Conservation (phyloP, 2,888 invertebrate genomes). For the Andrena haemorrhoa region DNA sequence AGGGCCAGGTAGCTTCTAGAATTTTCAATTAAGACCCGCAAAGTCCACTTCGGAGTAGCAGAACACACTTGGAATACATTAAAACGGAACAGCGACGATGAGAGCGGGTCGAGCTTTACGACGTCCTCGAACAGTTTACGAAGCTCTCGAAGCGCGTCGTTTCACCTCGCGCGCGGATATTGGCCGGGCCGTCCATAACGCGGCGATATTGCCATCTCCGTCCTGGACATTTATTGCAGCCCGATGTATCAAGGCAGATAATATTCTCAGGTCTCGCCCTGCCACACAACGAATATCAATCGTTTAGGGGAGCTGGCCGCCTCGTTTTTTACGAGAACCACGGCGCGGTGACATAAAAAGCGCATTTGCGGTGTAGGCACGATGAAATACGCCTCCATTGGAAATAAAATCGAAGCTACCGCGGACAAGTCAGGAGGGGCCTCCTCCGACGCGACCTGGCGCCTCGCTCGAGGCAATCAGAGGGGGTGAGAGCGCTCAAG, state of each 20-base stretch:
- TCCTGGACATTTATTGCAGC: slow-evolving; percentile 38
- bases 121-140: slow-evolving; percentile 33
- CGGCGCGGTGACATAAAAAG: slow-evolving; percentile 45
- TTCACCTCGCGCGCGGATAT: slow-evolving; percentile 37
- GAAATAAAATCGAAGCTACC: slow-evolving; percentile 53
- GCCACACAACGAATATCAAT: slow-evolving; percentile 51
- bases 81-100: slow-evolving; percentile 9
- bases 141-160: slow-evolving; percentile 21
- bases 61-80: slow-evolving; percentile 38
- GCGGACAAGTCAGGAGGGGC: slow-evolving; percentile 22
- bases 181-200: slow-evolving; percentile 30
- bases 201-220: slow-evolving; percentile 36
- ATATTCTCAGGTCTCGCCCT: slow-evolving; percentile 26
- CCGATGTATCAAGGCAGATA: slow-evolving; percentile 42
- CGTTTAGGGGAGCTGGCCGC: slow-evolving; percentile 47
- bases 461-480: slow-evolving; percentile 5
- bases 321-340: not conserved
- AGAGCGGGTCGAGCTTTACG: slow-evolving; percentile 1
- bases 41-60: not conserved
- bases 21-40: slow-evolving; percentile 46
- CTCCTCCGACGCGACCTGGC: slow-evolving; percentile 4
- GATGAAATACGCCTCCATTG: slow-evolving; percentile 48
- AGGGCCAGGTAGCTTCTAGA: not conserved
- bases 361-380: slow-evolving; percentile 38
- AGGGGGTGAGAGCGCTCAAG: not conserved